These are phyloP conservation scores for Orchestia grillus DNA, from an alignment of 1,140 invertebrate genomes.

Conservation along the genomic window DNA sequence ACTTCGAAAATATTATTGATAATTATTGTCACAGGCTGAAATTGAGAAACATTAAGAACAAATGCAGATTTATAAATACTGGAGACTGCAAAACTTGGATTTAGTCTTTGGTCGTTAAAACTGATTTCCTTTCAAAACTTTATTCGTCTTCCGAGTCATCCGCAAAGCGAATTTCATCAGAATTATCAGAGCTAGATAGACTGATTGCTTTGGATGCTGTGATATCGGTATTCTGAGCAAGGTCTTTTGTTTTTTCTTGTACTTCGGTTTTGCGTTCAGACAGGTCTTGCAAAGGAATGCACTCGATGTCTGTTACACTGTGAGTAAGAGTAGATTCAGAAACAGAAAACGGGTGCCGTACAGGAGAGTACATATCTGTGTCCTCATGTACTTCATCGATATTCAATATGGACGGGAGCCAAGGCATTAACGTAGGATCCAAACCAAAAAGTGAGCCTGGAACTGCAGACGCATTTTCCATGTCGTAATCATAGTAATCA, in stretches of 20 bases:
- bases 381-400: constrained; percentile 21
- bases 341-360: background rate
- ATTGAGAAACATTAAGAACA: background rate
- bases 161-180: constrained; percentile 32
- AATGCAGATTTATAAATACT: background rate
- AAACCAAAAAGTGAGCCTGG: constrained; percentile 86
- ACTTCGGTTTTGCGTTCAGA: background rate
- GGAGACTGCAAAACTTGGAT: background rate
- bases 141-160: constrained; percentile 39
- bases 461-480: constrained; percentile 81
- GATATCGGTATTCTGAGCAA: background rate
- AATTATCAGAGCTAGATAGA: constrained; percentile 11
- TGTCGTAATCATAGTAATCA: constrained; percentile 91
- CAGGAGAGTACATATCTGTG: background rate
- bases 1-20: background rate
- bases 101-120: background rate
- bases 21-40: background rate
- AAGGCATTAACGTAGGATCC: constrained; percentile 88
- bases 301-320: background rate
- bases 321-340: constrained; percentile 18
- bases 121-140: background rate
- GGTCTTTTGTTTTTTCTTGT: background rate
- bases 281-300: constrained; percentile 30
- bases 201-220: constrained; percentile 30
- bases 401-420: constrained; percentile 79